A percentile compares a stretch with the other conserved stretches of the same genome.
phyloP scores from a whole-genome alignment of 2,888 invertebrate genomes.

The Drosophila nr. medialis region DNA sequence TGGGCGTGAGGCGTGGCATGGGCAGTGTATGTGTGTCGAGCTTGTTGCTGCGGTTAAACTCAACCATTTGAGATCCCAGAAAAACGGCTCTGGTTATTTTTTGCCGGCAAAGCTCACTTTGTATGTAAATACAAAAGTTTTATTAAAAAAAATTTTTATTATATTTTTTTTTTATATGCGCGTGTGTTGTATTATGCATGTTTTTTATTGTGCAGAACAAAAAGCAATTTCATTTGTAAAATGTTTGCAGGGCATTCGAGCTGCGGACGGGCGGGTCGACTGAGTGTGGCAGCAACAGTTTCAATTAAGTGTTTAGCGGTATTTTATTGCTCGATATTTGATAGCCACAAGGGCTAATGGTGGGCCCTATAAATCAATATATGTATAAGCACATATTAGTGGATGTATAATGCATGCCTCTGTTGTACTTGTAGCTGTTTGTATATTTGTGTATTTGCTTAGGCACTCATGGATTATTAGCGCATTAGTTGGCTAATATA shows the following conservation, averaged over 20 bases:
- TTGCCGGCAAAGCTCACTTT: constrained; percentile 59
- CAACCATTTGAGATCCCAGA: constrained; percentile 43
- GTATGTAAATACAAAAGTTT: constrained; percentile 75
- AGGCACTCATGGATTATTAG: constrained; percentile 77
- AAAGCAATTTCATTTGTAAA: constrained; percentile 72
- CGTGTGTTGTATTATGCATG: constrained; percentile 36
- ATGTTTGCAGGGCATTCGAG: constrained; percentile 36
- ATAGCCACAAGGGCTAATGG: constrained; percentile 52
- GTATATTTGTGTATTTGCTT: constrained; percentile 64
- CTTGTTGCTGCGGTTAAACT: constrained; percentile 53
- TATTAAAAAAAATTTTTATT: constrained; percentile 64
- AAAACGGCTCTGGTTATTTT: constrained; percentile 27
- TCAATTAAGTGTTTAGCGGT: constrained; percentile 77
- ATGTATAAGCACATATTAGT: constrained; percentile 18
- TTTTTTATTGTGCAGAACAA: constrained; percentile 45
- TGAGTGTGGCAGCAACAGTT: constrained; percentile 65
- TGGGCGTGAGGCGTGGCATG: not conserved
- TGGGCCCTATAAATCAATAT: constrained; percentile 71
- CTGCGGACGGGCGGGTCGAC: not conserved
- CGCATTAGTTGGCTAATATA: constrained; percentile 75
- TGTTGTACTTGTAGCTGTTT: constrained; percentile 3
- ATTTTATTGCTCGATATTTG: constrained; percentile 75
- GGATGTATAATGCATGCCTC: constrained; percentile 6
- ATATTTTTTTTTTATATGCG: constrained; percentile 18
- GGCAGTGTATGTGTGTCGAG: constrained; percentile 2